A percentile compares a stretch with the other conserved stretches of the same genome.
phyloP scores from a whole-genome alignment of 2,113 vertebrate genomes.

The Aptenodytes patagonicus region DNA sequence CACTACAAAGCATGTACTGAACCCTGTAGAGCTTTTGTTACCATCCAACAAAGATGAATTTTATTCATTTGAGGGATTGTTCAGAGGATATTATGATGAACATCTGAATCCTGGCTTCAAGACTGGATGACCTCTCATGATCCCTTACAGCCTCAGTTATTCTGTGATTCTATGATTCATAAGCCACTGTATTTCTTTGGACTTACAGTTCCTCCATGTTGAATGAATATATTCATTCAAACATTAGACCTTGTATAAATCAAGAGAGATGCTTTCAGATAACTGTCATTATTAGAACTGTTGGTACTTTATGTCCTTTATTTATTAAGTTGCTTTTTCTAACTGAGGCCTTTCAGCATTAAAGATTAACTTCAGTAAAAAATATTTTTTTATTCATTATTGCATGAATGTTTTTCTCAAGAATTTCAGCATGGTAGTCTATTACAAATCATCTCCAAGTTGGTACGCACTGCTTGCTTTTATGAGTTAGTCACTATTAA shows the following conservation, averaged over 20 bases:
- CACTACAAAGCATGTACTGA: neutral
- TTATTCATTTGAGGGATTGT: neutral
- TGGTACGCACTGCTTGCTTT: neutral
- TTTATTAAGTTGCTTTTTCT: neutral
- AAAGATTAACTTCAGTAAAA: neutral
- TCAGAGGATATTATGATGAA: neutral
- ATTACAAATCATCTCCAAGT: neutral
- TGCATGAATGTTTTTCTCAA: neutral
- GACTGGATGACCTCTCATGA: neutral
- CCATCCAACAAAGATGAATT: neutral
- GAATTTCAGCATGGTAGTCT: neutral
- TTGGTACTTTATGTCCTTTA: neutral
- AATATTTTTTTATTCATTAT: neutral
- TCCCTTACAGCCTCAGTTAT: neutral
- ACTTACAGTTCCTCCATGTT: neutral
- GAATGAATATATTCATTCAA: neutral
- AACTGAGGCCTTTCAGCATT: neutral
- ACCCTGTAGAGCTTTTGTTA: neutral
- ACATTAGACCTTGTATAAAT: neutral
- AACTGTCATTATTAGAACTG: neutral
- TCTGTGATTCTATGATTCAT: neutral
- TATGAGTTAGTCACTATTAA: neutral
- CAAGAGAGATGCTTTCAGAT: neutral
- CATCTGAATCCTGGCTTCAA: neutral
- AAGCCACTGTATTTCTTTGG: neutral